Evolutionary conservation across 2,113 vertebrate genomes (phyloP).

Genomic region (Gobio gobio): DNA sequence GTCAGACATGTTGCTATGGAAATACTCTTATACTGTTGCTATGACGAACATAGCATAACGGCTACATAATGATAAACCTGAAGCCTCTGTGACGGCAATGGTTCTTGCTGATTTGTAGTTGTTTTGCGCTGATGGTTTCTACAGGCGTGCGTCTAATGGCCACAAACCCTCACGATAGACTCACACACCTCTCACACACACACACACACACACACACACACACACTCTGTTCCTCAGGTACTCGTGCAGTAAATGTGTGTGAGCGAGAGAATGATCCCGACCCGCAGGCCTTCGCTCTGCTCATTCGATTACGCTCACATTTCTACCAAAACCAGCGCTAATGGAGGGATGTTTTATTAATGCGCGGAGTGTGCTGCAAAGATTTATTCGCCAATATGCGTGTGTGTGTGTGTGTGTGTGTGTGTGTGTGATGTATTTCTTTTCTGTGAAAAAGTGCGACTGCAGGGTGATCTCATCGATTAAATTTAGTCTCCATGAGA

Average conservation of each 20-base stretch:
- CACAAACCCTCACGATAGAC: neutral
- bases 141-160: neutral
- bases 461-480: conserved; percentile 45
- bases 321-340: conserved; percentile 10
- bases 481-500: conserved; percentile 15
- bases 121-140: too few species aligned
- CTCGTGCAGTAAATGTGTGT: neutral
- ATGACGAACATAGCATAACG: neutral
- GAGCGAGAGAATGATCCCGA: neutral
- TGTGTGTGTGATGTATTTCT: too few species aligned
- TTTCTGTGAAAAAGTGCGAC: neutral
- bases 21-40: neutral
- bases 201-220: neutral
- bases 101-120: neutral
- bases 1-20: neutral
- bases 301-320: neutral
- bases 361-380: neutral
- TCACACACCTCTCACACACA: neutral
- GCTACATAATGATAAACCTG: neutral
- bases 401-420: too few species aligned
- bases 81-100: neutral
- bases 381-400: conserved; percentile 1
- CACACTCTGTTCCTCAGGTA: neutral
- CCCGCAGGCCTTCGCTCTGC: too few species aligned
- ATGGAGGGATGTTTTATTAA: conserved; percentile 38